phyloP scores from a whole-genome alignment of 2,113 vertebrate genomes.

The Pyxicephalus adspersus region DNA sequence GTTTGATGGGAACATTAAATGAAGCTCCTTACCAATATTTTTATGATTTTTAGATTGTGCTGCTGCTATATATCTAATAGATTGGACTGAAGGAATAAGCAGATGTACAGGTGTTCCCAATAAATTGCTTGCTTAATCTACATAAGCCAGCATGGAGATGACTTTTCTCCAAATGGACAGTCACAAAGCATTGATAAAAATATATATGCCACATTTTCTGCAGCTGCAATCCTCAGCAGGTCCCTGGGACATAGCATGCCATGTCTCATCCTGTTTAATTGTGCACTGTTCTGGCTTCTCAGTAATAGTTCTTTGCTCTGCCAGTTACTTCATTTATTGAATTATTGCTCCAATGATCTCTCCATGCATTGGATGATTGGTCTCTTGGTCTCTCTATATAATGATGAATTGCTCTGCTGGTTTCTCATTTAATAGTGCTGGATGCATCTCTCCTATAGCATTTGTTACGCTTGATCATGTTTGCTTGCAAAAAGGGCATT shows the following conservation, averaged over 20 bases:
- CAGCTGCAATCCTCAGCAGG: not conserved
- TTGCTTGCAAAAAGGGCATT: not conserved
- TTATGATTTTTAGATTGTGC: no score
- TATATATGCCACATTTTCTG: not conserved
- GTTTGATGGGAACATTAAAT: no score
- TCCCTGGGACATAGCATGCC: not conserved
- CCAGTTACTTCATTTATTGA: not conserved
- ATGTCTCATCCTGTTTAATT: not conserved
- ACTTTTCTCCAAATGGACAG: no score
- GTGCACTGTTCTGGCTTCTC: not conserved
- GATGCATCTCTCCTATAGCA: not conserved
- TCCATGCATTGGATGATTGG: not conserved
- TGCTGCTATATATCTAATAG: no score
- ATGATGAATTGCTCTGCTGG: conserved; percentile 15
- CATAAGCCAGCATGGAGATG: no score
- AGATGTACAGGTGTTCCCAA: no score
- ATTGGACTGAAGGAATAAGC: no score
- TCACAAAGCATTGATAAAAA: not conserved
- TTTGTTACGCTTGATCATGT: not conserved
- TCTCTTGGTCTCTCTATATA: conserved; percentile 6
- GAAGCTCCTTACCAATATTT: no score
- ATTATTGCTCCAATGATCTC: conserved; percentile 15
- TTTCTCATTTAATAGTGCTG: not conserved
- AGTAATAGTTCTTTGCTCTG: conserved; percentile 12
- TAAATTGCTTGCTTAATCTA: no score